A percentile compares a stretch with the other conserved stretches of the same genome.
Conservation (phyloP, 2,797 vertebrate species). For the Varecia variegata region DNA sequence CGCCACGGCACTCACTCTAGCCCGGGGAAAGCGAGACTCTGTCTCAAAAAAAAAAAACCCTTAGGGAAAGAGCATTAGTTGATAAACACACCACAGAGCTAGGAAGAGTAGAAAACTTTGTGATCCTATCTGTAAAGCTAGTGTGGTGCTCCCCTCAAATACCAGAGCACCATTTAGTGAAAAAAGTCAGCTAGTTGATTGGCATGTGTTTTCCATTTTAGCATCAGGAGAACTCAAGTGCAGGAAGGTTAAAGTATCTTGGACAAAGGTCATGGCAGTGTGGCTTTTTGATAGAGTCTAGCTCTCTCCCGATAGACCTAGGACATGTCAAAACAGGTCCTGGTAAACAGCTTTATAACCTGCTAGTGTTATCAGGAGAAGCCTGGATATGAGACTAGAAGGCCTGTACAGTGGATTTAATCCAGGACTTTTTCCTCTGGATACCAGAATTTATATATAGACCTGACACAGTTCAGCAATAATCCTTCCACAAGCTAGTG, state of each 20-base stretch:
- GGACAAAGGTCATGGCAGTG: neutral
- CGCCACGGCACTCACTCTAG: too few species aligned
- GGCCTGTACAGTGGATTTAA: neutral
- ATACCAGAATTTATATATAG: neutral
- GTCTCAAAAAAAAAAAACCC: too few species aligned
- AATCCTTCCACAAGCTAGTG: neutral
- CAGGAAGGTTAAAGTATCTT: neutral
- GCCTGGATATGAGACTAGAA: neutral
- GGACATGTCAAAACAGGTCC: neutral
- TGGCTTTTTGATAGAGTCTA: neutral
- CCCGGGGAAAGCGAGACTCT: too few species aligned
- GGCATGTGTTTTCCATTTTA: slow-evolving; percentile 10
- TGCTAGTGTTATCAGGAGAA: neutral
- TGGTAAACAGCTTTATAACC: neutral
- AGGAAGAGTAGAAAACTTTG: neutral
- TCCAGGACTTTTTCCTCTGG: neutral
- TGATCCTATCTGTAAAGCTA: neutral
- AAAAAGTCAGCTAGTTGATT: neutral
- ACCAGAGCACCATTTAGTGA: neutral
- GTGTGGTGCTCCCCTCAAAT: neutral
- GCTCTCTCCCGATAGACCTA: neutral
- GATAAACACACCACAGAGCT: neutral
- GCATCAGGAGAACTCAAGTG: neutral
- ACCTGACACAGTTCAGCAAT: neutral
- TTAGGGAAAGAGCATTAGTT: neutral